phyloP scores from a whole-genome alignment of 1,140 invertebrate species.

The Solenopsis fugax region DNA sequence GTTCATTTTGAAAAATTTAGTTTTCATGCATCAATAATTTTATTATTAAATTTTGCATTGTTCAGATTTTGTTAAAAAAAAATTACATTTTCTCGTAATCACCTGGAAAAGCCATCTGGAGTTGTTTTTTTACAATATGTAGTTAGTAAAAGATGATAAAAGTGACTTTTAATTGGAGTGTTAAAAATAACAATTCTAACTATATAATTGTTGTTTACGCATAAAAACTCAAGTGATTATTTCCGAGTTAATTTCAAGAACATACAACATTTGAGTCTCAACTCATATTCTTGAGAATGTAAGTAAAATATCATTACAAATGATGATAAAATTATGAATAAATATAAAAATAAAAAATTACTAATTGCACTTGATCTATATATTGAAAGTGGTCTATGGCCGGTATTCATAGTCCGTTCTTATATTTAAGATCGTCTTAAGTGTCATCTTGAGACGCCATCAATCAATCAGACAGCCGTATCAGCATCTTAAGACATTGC shows the following conservation, averaged over 20 bases:
- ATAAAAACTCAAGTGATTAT: background rate
- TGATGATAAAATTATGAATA: background rate
- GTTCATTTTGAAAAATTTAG: background rate
- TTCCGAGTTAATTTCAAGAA: background rate
- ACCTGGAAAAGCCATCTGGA: background rate
- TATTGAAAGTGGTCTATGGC: too few species aligned
- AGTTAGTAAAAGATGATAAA: background rate
- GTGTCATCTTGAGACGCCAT: too few species aligned
- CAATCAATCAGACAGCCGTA: too few species aligned
- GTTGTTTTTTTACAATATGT: background rate
- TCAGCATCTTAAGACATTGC: too few species aligned
- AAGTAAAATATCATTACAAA: background rate
- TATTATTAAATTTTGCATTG: background rate
- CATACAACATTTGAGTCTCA: background rate
- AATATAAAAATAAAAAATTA: background rate
- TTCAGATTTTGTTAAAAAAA: background rate
- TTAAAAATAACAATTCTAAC: background rate
- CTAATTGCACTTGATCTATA: background rate
- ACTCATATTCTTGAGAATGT: background rate
- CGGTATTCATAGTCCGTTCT: too few species aligned
- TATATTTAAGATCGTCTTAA: too few species aligned
- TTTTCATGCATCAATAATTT: background rate
- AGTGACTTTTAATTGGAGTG: background rate
- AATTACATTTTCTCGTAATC: background rate
- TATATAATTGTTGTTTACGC: background rate